These are phyloP conservation scores for Anthopleura xanthogrammica DNA, from an alignment of 92 coral and sea anemone genomes.

Conservation along the genomic window DNA sequence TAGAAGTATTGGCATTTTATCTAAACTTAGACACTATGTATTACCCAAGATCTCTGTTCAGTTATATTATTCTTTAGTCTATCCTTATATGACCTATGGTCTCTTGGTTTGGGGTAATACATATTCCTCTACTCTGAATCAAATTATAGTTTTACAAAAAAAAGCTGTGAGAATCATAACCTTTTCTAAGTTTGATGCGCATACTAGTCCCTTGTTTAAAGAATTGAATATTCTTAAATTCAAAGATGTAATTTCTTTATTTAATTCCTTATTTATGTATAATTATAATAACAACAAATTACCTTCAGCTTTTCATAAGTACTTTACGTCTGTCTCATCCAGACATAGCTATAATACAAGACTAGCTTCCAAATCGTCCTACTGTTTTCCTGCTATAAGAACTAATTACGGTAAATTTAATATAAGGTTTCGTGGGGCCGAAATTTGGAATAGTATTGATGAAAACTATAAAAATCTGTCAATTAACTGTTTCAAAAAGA, in stretches of 20 bases:
- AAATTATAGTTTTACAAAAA: neutral
- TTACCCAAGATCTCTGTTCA: neutral
- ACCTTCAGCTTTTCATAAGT: neutral
- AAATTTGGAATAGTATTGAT: too few species aligned
- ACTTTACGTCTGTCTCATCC: neutral
- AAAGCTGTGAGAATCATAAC: neutral
- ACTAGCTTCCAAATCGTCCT: neutral
- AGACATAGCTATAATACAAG: neutral
- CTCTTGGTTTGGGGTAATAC: neutral
- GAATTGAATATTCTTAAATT: neutral
- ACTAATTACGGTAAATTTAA: too few species aligned
- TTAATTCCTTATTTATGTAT: neutral
- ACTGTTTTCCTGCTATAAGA: neutral
- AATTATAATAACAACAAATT: neutral
- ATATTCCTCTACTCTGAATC: neutral
- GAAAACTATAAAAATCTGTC: neutral
- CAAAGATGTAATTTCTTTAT: neutral
- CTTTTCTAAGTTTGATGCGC: neutral
- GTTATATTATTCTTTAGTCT: neutral
- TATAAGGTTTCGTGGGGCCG: too few species aligned
- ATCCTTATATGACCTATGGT: neutral
- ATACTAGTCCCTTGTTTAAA: neutral
- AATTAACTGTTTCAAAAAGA: neutral
- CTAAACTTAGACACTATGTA: neutral
- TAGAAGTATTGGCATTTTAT: neutral